Conservation (phyloP, 1,140 invertebrate genomes). For the Gonatopus flavifemur region DNA sequence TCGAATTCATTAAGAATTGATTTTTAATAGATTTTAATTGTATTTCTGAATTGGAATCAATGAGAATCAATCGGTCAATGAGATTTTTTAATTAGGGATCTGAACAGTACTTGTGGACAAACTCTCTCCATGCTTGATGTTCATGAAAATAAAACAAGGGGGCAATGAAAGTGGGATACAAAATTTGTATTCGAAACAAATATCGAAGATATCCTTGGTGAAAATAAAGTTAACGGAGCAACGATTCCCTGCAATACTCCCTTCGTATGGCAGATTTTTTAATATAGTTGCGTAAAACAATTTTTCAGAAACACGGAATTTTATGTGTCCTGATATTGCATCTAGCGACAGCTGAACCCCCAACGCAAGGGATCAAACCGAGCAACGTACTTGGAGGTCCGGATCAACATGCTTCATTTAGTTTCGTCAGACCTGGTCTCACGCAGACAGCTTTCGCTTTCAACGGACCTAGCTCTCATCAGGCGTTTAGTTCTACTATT, state of each 20-base stretch:
- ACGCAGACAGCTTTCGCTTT: slow-evolving; percentile 48
- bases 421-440: slow-evolving; percentile 45
- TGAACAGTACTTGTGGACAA: no score
- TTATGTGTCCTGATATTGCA: slow-evolving; percentile 11
- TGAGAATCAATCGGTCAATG: no score
- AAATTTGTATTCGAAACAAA: no score
- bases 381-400: slow-evolving; percentile 39
- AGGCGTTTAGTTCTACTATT: slow-evolving; percentile 45
- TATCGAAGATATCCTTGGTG: no score
- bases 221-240: neutral
- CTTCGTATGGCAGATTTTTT: neutral
- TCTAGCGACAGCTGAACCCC: slow-evolving; percentile 17
- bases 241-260: neutral
- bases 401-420: slow-evolving; percentile 48
- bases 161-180: no score
- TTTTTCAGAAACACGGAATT: slow-evolving; percentile 25
- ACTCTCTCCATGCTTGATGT: no score
- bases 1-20: no score
- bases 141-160: no score
- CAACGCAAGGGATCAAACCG: slow-evolving; percentile 31
- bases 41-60: no score
- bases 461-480: slow-evolving; percentile 46
- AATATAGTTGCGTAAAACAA: slow-evolving; percentile 5
- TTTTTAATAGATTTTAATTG: no score
- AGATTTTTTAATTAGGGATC: no score